Conservation (phyloP, 2,888 invertebrate genomes). For the Agrotis clavis region DNA sequence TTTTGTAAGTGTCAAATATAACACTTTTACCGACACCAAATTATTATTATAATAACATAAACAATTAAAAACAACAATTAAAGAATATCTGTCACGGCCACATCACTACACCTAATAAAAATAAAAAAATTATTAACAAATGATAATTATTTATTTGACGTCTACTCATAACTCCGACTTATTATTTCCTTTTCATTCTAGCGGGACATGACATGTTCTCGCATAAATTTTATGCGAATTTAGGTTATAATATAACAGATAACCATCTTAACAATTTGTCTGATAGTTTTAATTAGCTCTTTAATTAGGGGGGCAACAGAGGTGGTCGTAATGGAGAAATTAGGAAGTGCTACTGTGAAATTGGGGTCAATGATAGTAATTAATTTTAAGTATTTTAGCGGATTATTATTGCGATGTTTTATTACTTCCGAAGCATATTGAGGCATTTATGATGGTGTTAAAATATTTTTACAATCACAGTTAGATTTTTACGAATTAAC, state of each 20-base stretch:
- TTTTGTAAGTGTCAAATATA: slow-evolving; percentile 4
- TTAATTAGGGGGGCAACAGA: slow-evolving; percentile 36
- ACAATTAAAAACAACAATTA: background rate
- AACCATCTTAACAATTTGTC: slow-evolving; percentile 68
- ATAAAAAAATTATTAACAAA: slow-evolving; percentile 22
- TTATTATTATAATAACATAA: background rate
- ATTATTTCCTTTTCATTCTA: slow-evolving; percentile 53
- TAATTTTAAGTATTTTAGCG: slow-evolving; percentile 50
- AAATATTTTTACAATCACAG: slow-evolving; percentile 27
- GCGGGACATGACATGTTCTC: slow-evolving; percentile 33
- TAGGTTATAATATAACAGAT: slow-evolving; percentile 60
- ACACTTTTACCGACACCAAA: slow-evolving; percentile 5
- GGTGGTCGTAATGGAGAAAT: slow-evolving; percentile 50
- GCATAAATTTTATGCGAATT: slow-evolving; percentile 61
- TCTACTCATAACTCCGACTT: slow-evolving; percentile 37
- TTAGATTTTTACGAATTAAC: slow-evolving; percentile 15
- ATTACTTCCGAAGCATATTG: slow-evolving; percentile 50
- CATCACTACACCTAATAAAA: slow-evolving; percentile 36
- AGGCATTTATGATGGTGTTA: slow-evolving; percentile 26
- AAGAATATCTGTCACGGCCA: slow-evolving; percentile 10
- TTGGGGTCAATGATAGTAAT: slow-evolving; percentile 50
- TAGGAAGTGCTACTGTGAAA: slow-evolving; percentile 33
- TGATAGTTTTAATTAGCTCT: slow-evolving; percentile 63
- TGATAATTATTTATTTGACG: slow-evolving; percentile 50
- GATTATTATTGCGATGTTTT: slow-evolving; percentile 33